Evolutionary conservation across 1,140 invertebrate species (phyloP).

Genomic region (Centruroides sculpturatus): DNA sequence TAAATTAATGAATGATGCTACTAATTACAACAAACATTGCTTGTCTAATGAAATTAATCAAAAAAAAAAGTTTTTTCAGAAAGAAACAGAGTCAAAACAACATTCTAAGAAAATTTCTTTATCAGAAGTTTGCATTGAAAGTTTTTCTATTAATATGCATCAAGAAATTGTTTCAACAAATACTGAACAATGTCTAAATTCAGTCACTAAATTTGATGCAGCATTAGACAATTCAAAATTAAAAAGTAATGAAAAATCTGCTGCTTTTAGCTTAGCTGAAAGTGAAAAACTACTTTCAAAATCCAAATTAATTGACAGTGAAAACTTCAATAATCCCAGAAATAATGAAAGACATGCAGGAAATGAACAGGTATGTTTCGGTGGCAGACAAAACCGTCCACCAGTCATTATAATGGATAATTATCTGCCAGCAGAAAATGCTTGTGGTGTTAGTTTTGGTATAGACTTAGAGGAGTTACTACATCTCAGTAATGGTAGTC

Average conservation of each 20-base stretch:
- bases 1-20: neutral
- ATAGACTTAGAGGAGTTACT: neutral
- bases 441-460: neutral
- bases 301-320: neutral
- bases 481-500: neutral
- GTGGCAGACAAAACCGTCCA: neutral
- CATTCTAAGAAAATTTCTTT: too few species aligned
- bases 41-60: too few species aligned
- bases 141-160: too few species aligned
- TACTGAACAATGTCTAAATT: too few species aligned
- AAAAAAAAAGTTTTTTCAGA: too few species aligned
- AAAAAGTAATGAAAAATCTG: neutral
- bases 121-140: too few species aligned
- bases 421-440: neutral
- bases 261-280: neutral
- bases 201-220: too few species aligned
- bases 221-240: too few species aligned
- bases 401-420: neutral
- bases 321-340: neutral
- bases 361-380: neutral
- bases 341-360: neutral
- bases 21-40: too few species aligned
- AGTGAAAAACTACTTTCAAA: neutral
- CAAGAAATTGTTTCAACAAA: too few species aligned
- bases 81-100: too few species aligned